These are phyloP conservation scores for Temnothorax unifasciatus DNA, from an alignment of 2,888 invertebrate species.

Conservation along the genomic window DNA sequence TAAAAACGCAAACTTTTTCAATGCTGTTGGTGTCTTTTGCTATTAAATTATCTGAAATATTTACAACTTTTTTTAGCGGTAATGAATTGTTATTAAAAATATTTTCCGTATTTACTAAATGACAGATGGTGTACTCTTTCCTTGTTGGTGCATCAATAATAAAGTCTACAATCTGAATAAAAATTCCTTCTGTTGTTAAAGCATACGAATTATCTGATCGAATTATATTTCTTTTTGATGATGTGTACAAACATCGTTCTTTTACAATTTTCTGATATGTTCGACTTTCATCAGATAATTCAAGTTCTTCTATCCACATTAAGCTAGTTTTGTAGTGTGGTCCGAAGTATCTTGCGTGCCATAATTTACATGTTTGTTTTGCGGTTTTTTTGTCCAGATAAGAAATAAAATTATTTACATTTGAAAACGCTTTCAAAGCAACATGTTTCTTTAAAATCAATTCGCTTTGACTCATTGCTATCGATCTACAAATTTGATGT, in stretches of 20 bases:
- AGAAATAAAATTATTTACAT: constrained; percentile 16
- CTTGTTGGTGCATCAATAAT: not conserved
- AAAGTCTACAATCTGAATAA: not conserved
- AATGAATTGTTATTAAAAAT: constrained; percentile 10
- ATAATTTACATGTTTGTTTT: constrained; percentile 11
- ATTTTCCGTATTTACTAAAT: constrained; percentile 2
- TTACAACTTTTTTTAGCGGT: not conserved
- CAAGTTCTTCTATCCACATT: not conserved
- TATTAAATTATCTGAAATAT: constrained; percentile 5
- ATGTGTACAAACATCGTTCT: not conserved
- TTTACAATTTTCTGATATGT: not conserved
- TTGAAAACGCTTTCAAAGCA: not conserved
- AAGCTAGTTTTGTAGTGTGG: not conserved
- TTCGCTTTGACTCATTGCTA: constrained; percentile 1
- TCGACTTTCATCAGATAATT: not conserved
- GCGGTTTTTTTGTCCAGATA: not conserved
- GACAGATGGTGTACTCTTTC: not conserved
- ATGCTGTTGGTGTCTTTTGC: not conserved
- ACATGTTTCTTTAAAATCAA: constrained; percentile 10
- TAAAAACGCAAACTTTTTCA: constrained; percentile 12
- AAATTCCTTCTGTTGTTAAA: not conserved
- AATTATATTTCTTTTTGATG: not conserved
- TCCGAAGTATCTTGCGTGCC: not conserved
- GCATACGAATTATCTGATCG: not conserved
- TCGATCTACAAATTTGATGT: constrained; percentile 2